These are phyloP conservation scores for Phylloscopus trochilus DNA, from an alignment of 2,113 vertebrate genomes.

Conservation along the genomic window DNA sequence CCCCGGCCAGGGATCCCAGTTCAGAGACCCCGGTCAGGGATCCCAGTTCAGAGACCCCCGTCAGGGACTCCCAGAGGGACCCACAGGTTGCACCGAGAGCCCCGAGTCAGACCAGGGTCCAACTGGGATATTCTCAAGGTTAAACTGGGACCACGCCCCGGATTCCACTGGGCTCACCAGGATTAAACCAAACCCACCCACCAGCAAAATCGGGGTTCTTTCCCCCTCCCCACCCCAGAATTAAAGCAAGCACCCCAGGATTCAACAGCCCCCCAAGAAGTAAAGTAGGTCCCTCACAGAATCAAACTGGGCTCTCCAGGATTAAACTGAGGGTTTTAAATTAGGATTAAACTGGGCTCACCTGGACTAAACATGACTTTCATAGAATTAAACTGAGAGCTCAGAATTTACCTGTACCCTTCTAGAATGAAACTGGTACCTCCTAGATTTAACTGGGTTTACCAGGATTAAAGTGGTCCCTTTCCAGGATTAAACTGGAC, in stretches of 20 bases:
- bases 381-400: background rate
- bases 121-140: too few species aligned
- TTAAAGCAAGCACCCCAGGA: fast-evolving
- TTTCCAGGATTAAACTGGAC: background rate
- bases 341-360: background rate
- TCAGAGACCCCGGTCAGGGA: too few species aligned
- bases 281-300: too few species aligned
- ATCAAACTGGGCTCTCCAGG: background rate
- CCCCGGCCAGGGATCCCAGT: too few species aligned
- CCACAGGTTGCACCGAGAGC: background rate
- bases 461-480: background rate
- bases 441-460: background rate
- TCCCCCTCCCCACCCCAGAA: fast-evolving
- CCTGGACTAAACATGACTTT: background rate
- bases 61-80: too few species aligned
- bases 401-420: background rate
- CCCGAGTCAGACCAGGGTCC: background rate
- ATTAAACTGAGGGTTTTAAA: background rate
- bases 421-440: background rate
- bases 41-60: too few species aligned
- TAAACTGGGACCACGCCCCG: background rate
- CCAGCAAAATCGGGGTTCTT: fast-evolving
- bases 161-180: background rate
- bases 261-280: fast-evolving
- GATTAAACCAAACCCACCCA: fast-evolving